Conservation (phyloP, 2,888 invertebrate species). For the Chydorus sphaericus region DNA sequence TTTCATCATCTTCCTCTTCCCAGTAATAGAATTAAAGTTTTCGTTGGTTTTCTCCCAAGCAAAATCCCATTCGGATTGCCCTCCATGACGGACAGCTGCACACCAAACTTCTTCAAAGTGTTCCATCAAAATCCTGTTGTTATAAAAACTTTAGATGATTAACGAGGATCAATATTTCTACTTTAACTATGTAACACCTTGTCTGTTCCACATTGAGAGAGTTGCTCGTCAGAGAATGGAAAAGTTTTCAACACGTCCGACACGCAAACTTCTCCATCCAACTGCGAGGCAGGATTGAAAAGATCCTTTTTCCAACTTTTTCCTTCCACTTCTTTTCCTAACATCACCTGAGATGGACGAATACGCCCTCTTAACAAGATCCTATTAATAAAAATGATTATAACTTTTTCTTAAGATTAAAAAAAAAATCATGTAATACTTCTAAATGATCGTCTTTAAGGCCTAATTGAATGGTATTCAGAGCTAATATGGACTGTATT, state of each 20-base stretch:
- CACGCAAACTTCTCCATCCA: no score
- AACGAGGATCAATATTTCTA: background rate
- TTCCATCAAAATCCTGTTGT: background rate
- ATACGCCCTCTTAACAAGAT: background rate
- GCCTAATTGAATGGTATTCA: no score
- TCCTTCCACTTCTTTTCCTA: no score
- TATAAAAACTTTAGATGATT: background rate
- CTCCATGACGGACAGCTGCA: constrained; percentile 66
- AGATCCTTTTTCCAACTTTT: no score
- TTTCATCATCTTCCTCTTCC: background rate
- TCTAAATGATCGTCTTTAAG: no score
- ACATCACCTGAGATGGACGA: no score
- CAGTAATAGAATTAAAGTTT: background rate
- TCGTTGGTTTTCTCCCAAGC: constrained; percentile 42
- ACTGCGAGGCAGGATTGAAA: no score
- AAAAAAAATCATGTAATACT: background rate
- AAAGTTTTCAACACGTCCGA: no score
- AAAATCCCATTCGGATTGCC: constrained; percentile 75
- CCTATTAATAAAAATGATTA: background rate
- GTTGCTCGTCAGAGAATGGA: background rate
- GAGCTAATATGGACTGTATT: background rate
- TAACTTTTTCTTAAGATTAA: background rate
- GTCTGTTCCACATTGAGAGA: background rate
- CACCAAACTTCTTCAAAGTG: constrained; percentile 47
- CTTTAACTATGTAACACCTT: background rate